Base-by-base conservation (phyloP, 2,888 invertebrate genomes). In the Boloria selene region DNA sequence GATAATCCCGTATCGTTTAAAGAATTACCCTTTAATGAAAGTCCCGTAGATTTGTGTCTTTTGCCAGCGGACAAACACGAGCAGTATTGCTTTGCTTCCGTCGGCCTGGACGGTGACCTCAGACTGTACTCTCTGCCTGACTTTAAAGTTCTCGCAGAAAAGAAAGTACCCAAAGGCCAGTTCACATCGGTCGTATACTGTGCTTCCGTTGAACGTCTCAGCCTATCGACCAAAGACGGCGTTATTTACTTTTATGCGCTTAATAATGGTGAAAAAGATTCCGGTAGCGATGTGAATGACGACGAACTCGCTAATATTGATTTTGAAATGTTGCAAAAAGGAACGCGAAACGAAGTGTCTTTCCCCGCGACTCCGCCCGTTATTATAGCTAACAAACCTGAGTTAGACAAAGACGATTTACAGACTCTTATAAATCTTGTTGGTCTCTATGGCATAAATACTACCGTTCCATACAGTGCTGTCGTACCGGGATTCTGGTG, bases 401-500 rank as follows among this genome's bases (percentile, higher is more conserved):
- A 93, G 67, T 79, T 95, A 45, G 90, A 93, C 0, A 81, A 92
- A 53, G 82, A 87, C n/a, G 95, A 95, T 78, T 86, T 97, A 72
- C 94, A 95, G 73, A 90, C 93, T 14, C 90, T 98, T 60, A 95
- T 96, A 75, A 93, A 94, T 50, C 86, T 98, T 64, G 97, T 96
- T 2, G 94, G 95, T 70, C 96, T 96, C 78, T 96, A 97, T 72
- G 94, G 94, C 18, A 87, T 86, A 42, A 92, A 90, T 70, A 87
- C 87, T 10, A 88, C 92, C 31, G 89, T 93, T 68, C 92, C 92
- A 55, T 98, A 97, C 82, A 95, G 96, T 61, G 97, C 97, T 0
- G 97, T 97, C 16, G 97, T 98, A 3, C 97, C 98, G 0, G 96
- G 97, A 4, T 98, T 98, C 85, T 98, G 98, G 98, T 96, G 96